These are phyloP conservation scores for Leucopsar rothschildi DNA, from an alignment of 2,113 vertebrate genomes.

Conservation along the genomic window DNA sequence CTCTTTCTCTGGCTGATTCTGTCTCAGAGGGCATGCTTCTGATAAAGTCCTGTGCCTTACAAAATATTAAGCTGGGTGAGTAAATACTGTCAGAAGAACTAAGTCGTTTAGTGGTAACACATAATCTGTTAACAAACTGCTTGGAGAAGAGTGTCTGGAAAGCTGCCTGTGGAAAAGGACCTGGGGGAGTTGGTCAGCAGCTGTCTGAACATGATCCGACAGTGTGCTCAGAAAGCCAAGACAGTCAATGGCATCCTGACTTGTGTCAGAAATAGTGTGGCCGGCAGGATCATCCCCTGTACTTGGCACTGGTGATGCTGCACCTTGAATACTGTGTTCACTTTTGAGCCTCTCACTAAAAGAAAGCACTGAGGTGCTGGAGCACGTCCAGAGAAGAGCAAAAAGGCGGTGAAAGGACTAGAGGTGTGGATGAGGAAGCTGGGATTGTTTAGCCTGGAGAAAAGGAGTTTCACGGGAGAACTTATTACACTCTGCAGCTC, in stretches of 20 bases:
- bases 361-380: neutral
- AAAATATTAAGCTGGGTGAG: neutral
- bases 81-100: neutral
- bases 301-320: neutral
- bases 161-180: neutral
- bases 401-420: neutral
- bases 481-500: neutral
- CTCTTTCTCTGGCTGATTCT: neutral
- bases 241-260: neutral
- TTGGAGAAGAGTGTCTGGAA: neutral
- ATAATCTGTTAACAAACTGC: neutral
- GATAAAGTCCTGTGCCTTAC: neutral
- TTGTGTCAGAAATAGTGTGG: neutral
- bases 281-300: neutral
- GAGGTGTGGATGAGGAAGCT: neutral
- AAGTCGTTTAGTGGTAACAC: neutral
- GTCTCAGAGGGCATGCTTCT: neutral
- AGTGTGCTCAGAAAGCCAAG: neutral
- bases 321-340: neutral
- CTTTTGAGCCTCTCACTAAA: neutral
- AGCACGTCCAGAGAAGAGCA: neutral
- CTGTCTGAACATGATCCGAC: neutral
- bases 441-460: neutral
- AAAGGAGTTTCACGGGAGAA: neutral
- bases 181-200: neutral